Percentiles rank a stretch among this genome's conserved stretches.
Conservation (phyloP, 2,113 vertebrate genomes). For the Anoura caudifer region DNA sequence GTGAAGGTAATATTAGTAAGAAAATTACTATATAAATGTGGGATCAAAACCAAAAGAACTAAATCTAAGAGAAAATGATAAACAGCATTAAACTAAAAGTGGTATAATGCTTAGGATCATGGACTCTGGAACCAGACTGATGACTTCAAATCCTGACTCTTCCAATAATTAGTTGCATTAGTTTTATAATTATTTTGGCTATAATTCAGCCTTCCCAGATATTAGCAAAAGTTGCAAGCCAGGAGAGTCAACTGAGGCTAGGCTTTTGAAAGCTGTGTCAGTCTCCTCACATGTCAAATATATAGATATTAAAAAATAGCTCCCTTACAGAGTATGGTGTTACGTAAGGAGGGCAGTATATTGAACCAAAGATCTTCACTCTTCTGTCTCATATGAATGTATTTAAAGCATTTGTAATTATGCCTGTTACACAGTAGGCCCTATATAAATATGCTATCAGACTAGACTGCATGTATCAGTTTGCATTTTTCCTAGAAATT, state of each 20-base stretch:
- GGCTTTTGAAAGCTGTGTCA: not conserved
- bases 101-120: not conserved
- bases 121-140: not conserved
- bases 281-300: not conserved
- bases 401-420: not conserved
- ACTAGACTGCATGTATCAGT: not conserved
- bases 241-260: not conserved
- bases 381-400: not conserved
- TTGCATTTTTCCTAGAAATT: not conserved
- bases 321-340: not conserved
- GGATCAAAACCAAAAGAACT: not conserved
- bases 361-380: not conserved
- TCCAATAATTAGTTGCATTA: not conserved
- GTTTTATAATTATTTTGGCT: not conserved
- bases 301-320: not conserved
- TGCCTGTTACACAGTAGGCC: not conserved
- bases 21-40: not conserved
- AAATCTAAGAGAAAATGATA: not conserved
- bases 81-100: not conserved
- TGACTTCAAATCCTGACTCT: not conserved
- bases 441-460: not conserved
- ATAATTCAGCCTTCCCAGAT: not conserved
- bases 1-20: not conserved
- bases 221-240: not conserved
- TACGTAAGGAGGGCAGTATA: not conserved